Evolutionary conservation across 2,797 vertebrate genomes (phyloP).

Genomic region (Notoglanidium macrostoma): DNA sequence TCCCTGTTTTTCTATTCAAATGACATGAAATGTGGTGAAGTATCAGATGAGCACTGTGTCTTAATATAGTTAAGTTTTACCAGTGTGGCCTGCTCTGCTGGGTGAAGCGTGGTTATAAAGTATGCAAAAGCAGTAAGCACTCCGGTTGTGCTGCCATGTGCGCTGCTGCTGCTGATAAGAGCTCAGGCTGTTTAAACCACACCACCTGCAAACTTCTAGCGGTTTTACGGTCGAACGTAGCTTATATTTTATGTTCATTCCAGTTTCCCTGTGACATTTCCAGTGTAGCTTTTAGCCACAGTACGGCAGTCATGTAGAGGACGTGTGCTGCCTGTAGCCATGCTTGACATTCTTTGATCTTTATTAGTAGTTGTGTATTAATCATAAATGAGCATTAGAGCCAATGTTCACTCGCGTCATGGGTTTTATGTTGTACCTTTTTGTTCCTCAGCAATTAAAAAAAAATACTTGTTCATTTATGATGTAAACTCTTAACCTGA

Average conservation of each 20-base stretch:
- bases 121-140: constrained; percentile 56
- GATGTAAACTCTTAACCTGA: neutral
- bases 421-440: neutral
- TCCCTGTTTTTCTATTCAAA: constrained; percentile 1
- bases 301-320: neutral
- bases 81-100: constrained; percentile 30
- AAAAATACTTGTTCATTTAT: neutral
- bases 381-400: neutral
- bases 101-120: constrained; percentile 21
- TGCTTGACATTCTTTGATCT: neutral
- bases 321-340: neutral
- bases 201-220: neutral
- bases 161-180: constrained; percentile 12
- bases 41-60: neutral
- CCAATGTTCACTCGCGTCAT: neutral
- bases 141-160: neutral
- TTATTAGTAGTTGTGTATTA: neutral
- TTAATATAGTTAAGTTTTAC: neutral
- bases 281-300: neutral
- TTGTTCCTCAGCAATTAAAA: neutral
- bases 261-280: neutral
- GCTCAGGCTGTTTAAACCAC: constrained; percentile 17
- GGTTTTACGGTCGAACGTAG: neutral
- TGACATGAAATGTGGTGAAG: neutral
- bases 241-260: constrained; percentile 3